These are phyloP conservation scores for Leucopsar rothschildi DNA, from an alignment of 2,113 vertebrate species.

Conservation along the genomic window DNA sequence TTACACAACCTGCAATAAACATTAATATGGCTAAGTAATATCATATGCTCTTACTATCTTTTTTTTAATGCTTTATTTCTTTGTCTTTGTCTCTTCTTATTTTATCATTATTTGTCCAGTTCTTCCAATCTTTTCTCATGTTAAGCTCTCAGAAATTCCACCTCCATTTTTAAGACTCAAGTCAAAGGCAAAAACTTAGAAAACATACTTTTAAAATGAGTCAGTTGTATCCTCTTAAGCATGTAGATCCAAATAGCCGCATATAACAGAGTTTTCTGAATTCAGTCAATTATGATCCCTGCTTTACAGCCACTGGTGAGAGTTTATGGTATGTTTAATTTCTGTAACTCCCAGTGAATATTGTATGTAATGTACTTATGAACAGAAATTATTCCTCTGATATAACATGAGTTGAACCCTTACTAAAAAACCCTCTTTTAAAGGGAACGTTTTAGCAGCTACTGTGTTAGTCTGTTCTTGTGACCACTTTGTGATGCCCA, in stretches of 20 bases:
- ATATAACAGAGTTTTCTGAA: background rate
- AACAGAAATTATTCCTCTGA: background rate
- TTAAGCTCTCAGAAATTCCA: background rate
- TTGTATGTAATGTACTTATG: background rate
- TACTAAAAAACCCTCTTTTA: background rate
- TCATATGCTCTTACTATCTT: background rate
- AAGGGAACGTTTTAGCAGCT: accelerated
- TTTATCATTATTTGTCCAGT: background rate
- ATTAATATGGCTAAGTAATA: background rate
- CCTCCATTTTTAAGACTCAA: background rate
- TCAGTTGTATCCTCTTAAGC: background rate
- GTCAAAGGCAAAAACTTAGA: background rate
- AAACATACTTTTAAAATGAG: background rate
- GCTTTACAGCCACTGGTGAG: background rate
- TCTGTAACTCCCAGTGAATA: background rate
- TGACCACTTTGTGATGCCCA: background rate
- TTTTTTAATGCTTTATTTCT: background rate
- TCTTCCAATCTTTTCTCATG: background rate
- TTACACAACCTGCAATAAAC: background rate
- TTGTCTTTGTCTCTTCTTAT: background rate
- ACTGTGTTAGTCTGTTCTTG: background rate
- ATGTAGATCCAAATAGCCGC: background rate
- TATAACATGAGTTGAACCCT: background rate
- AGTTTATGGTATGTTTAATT: background rate
- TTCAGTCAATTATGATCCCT: background rate